phyloP scores from a whole-genome alignment of 2,888 invertebrate genomes.

The Lasioglossum vierecki region DNA sequence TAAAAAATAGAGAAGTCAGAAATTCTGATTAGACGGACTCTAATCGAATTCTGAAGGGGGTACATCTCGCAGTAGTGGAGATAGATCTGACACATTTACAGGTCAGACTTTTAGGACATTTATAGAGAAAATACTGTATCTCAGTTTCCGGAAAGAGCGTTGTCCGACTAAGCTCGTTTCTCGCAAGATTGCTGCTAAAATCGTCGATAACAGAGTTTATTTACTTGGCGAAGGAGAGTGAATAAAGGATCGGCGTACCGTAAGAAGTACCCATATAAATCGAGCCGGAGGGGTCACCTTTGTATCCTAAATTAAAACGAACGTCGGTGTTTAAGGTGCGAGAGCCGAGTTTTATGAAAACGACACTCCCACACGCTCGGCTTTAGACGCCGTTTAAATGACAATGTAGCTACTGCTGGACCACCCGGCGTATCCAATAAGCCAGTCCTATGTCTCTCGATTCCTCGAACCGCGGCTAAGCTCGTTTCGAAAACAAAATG shows the following conservation, averaged over 20 bases:
- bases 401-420: neutral
- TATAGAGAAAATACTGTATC: neutral
- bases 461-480: neutral
- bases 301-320: neutral
- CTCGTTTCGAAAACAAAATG: neutral
- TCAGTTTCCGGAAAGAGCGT: neutral
- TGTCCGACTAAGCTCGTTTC: neutral
- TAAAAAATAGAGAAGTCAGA: too few relatives aligned
- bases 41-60: too few relatives aligned
- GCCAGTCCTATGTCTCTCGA: neutral
- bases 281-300: neutral
- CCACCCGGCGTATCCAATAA: constrained; percentile 13
- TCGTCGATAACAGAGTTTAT: neutral
- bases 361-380: neutral
- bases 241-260: neutral
- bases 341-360: neutral
- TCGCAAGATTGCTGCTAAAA: neutral
- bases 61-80: too few relatives aligned
- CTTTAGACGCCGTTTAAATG: constrained; percentile 3
- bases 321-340: neutral
- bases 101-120: too few relatives aligned
- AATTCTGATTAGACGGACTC: too few relatives aligned
- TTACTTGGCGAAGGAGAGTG: neutral
- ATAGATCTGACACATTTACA: too few relatives aligned
- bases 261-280: neutral